Evolutionary conservation across 2,888 invertebrate genomes (phyloP).

Genomic region (Ethmia dodecea): DNA sequence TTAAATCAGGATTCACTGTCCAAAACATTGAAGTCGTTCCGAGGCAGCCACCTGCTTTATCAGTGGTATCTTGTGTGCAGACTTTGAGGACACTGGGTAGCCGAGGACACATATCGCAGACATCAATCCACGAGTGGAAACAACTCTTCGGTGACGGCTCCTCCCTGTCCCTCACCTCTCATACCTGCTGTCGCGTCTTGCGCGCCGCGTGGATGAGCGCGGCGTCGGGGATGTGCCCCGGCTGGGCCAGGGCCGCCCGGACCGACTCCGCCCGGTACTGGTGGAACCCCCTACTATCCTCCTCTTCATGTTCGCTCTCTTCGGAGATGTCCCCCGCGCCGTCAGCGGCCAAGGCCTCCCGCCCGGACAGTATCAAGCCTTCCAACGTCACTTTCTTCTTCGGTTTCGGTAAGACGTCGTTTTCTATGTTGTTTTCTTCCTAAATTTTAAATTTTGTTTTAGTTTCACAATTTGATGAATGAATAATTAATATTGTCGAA

Average conservation of each 20-base stretch:
- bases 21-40: no score
- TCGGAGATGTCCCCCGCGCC: slow-evolving; percentile 81
- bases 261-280: slow-evolving; percentile 81
- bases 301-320: slow-evolving; percentile 68
- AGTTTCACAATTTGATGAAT: no score
- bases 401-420: slow-evolving; percentile 25
- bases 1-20: no score
- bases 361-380: slow-evolving; percentile 84
- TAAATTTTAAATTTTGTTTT: slow-evolving; percentile 19
- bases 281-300: slow-evolving; percentile 62
- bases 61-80: no score
- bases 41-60: no score
- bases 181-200: slow-evolving; percentile 94
- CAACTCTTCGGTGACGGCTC: slow-evolving; percentile 1
- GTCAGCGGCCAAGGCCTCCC: slow-evolving; percentile 89
- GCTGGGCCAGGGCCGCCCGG: slow-evolving; percentile 85
- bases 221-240: slow-evolving; percentile 97
- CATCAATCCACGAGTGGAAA: not conserved
- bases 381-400: slow-evolving; percentile 68
- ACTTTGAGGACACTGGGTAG: no score
- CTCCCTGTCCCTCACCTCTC: slow-evolving; percentile 83
- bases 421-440: slow-evolving; percentile 38
- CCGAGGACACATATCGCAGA: not conserved
- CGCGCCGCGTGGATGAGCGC: slow-evolving; percentile 98
- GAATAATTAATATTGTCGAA: no score